phyloP scores from a whole-genome alignment of 2,797 vertebrate species.

The Neosalanx taihuensis region DNA sequence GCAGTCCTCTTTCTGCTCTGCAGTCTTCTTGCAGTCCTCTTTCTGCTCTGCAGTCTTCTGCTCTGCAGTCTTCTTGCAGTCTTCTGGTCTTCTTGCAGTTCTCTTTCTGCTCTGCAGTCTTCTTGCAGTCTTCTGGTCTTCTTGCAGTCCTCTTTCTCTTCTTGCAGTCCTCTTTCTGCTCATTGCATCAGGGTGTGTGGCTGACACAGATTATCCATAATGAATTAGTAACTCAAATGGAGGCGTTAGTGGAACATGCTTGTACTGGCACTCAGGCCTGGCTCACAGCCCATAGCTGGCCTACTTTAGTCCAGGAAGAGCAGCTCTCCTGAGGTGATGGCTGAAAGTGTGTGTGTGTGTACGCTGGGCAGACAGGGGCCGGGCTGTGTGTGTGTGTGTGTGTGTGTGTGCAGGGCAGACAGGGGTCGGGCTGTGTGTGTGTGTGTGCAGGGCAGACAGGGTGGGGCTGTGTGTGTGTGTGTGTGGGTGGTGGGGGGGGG shows the following conservation, averaged over 20 bases:
- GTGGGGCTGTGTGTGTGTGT: too few relatives aligned
- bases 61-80: too few relatives aligned
- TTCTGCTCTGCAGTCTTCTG: too few relatives aligned
- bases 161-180: neutral
- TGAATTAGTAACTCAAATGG: conserved; percentile 48
- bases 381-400: neutral
- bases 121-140: too few relatives aligned
- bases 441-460: too few relatives aligned
- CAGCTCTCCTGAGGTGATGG: neutral
- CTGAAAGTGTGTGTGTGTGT: conserved; percentile 3
- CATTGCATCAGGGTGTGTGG: conserved; percentile 10
- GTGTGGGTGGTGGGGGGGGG: neutral
- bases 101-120: too few relatives aligned
- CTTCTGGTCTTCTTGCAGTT: too few relatives aligned
- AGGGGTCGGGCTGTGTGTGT: neutral
- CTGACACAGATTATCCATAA: conserved; percentile 48
- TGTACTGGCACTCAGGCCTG: neutral
- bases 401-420: neutral
- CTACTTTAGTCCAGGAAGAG: conserved; percentile 29
- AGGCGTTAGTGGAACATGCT: conserved; percentile 28
- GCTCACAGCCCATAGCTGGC: neutral
- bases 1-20: too few relatives aligned
- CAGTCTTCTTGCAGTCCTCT: too few relatives aligned
- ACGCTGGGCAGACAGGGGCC: too few relatives aligned
- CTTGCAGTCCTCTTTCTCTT: too few relatives aligned